Evolutionary conservation across 2,797 vertebrate species (phyloP).

Genomic region (Lepidocolaptes lacrymiger): DNA sequence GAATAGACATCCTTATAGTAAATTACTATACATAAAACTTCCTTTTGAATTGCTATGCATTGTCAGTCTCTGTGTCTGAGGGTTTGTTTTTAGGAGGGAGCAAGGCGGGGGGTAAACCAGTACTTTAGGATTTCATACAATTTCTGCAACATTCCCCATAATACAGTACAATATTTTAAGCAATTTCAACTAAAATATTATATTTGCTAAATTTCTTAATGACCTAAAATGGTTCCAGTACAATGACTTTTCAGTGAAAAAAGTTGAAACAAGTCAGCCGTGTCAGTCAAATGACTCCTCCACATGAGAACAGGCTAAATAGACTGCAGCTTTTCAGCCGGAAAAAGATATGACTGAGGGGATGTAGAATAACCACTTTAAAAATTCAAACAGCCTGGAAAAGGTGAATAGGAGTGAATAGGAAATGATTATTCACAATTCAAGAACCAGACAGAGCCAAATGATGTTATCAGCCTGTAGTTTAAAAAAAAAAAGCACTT

Average conservation of each 20-base stretch:
- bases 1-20: neutral
- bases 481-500: neutral
- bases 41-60: neutral
- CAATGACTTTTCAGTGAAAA: neutral
- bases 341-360: neutral
- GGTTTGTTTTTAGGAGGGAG: neutral
- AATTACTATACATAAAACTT: neutral
- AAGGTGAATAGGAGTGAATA: slow-evolving; percentile 29
- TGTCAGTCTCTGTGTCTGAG: neutral
- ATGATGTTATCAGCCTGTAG: neutral
- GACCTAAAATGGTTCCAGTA: neutral
- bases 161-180: neutral
- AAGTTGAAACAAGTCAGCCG: neutral
- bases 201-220: neutral
- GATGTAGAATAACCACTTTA: neutral
- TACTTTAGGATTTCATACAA: neutral
- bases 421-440: slow-evolving; percentile 32
- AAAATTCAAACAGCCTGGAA: slow-evolving; percentile 46
- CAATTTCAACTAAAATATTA: neutral
- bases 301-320: neutral
- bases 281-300: slow-evolving; percentile 13
- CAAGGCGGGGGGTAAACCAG: accelerated
- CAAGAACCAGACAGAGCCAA: neutral
- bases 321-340: neutral
- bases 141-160: neutral